Base-by-base conservation (phyloP, 37 sponge, comb jelly and placozoan species). In the Agelas oroides region DNA sequence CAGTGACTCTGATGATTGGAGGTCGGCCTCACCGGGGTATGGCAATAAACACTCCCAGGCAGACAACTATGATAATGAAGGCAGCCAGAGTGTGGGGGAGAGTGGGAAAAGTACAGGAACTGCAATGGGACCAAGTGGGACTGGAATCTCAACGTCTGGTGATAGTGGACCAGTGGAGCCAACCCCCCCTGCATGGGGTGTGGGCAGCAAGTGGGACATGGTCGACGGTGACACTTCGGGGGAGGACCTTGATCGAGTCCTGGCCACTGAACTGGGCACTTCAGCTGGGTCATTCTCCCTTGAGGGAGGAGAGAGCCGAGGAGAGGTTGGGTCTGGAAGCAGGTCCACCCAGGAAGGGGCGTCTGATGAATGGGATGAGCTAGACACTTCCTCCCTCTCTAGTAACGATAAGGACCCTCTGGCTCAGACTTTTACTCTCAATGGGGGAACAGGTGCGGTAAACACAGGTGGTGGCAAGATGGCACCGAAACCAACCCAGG, bases 171-270 rank as follows among this genome's bases (percentile, higher is more conserved):
- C 53, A 19, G 54, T 14, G 57, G 34, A 62, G 19, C 53, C 46
- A 23, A 16, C 18, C 32, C 53, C 74, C 41, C 1, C 46, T 46
- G 11, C 52, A 34, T 53, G 54, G 74, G 28, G 20, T 74, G 14
- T 69, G 56, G 79, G 81, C 59, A 66, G 23, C 39, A 87, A 35
- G 5, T 87, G 81, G 87, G 75, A 71, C 0, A 24, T 57, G 21
- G 27, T 2, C 60, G 72, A 70, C 39, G 37, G 18, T 33, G 71
- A 71, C 0, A 11, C 56, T 5, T 23, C 15, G 0, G 39, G 21
- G 0, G 56, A 31, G 14, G 81, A 56, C 6, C 24, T 5, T 2
- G 73, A 20, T 1, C 16, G 52, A 35, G 38, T 23, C 18, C 52
- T 39, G 24, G 65, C 27, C 40, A 25, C 72, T 46, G 40, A 38